Base-by-base conservation (phyloP, 2,888 invertebrate genomes). In the Apodemia zela region DNA sequence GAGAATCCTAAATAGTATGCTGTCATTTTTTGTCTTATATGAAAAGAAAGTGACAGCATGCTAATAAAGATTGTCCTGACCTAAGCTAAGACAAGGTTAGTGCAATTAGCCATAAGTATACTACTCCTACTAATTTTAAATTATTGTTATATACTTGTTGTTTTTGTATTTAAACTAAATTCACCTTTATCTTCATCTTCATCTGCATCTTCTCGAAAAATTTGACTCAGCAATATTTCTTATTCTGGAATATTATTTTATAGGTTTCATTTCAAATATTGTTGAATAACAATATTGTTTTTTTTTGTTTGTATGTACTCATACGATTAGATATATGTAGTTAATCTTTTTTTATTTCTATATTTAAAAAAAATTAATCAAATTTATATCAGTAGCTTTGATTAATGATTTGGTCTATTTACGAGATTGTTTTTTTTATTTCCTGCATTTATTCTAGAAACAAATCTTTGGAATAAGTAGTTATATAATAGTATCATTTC, bases 71-170 rank as follows among this genome's bases (percentile, higher is more conserved):
- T n/a, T n/a, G n/a, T n/a, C n/a, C n/a, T n/a, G n/a, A n/a, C n/a
- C n/a, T n/a, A n/a, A n/a, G n/a, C n/a, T n/a, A n/a, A n/a, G n/a
- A n/a, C n/a, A n/a, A n/a, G n/a, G n/a, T n/a, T n/a, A n/a, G n/a
- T n/a, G n/a, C n/a, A n/a, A n/a, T n/a, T n/a, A 85, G 62, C 79
- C 81, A 62, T 38, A 38, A 38, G 13, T 38, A 15, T 42, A 5
- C 42, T 42, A 13, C 13, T 13, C 13, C 38, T 38, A 38, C 13
- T 38, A 13, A 0, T 13, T 38, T 38, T 38, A 38, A 38, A 38
- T 38, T 38, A 13, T 38, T 38, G 13, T 38, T 38, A 38, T 38
- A 38, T 10, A 38, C 11, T 38, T 38, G 38, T 38, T 13, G 38
- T 38, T 4, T 35, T 35, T 35, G 35, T 35, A 11, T 10, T 35